Base-by-base conservation (phyloP, 2,888 invertebrate species). In the Hyalella azteca region DNA sequence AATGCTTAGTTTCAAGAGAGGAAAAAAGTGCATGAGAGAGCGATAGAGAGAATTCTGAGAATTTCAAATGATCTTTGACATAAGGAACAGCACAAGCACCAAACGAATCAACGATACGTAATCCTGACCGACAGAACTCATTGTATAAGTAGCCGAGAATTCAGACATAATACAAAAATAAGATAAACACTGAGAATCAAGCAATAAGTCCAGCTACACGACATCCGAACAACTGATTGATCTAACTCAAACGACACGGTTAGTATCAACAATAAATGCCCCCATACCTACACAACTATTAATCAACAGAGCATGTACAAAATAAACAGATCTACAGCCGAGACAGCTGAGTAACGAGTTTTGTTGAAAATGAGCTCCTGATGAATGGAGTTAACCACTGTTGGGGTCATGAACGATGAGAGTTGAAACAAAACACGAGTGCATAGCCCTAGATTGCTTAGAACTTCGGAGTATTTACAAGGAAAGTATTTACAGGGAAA, bases 361-460 rank as follows among this genome's bases (percentile, higher is more conserved):
- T 22, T 4, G 54, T 29, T 54, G 54, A 54, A 54, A 54, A 54
- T 22, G 54, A 54, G 13, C 4, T 15, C 22, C 49, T 7, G 49
- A 22, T 54, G 5, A 7, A n/a, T n/a, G n/a, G n/a, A n/a, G n/a
- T n/a, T n/a, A n/a, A n/a, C n/a, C n/a, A n/a, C n/a, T n/a, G n/a
- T n/a, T n/a, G n/a, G n/a, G n/a, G n/a, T n/a, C n/a, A n/a, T n/a
- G n/a, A 29, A 54, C 54, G 4, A 54, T 54, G 54, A 54, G 22
- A 54, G 54, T 29, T 19, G 54, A 4, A 66, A 66, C 66, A 66
- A 36, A 66, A 66, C 66, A 66, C 13, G 19, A 66, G 36, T 66
- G 66, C 66, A 66, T 66, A 66, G 66, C 32, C 36, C 66, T 66
- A 66, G 29, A 36, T 66, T 66, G 36, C 66, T 32, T 36, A 66